These are phyloP conservation scores for Lamellibrachia satsuma DNA, from an alignment of 2,888 invertebrate species.

Conservation along the genomic window DNA sequence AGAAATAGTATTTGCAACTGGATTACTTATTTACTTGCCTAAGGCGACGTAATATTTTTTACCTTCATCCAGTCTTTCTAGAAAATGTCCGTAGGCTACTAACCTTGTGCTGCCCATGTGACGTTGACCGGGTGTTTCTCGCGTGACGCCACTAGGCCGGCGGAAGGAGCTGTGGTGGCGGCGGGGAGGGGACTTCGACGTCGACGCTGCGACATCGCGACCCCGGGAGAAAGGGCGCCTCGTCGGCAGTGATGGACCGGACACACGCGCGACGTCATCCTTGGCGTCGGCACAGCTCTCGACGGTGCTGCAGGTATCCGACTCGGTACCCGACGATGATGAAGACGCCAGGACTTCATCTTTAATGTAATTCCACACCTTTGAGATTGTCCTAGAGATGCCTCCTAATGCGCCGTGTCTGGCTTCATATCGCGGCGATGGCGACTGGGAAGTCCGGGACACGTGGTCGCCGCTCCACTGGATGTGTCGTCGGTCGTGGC, in stretches of 20 bases:
- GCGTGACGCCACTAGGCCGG: background rate
- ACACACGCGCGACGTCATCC: background rate
- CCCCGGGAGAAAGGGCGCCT: background rate
- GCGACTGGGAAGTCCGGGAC: too few species aligned
- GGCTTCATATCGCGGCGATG: background rate
- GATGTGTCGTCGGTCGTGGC: background rate
- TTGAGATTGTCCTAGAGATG: background rate
- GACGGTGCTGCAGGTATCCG: background rate
- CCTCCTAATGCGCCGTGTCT: background rate
- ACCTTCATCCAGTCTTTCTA: too few species aligned
- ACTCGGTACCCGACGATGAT: background rate
- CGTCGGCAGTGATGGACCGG: background rate
- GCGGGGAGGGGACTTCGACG: background rate
- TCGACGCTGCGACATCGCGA: background rate
- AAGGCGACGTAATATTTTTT: too few species aligned
- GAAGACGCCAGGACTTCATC: background rate
- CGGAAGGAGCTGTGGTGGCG: background rate
- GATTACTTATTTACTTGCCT: too few species aligned
- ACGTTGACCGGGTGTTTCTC: background rate
- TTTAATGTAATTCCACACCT: background rate
- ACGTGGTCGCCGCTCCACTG: background rate
- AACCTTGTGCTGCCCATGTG: background rate
- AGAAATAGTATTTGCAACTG: background rate
- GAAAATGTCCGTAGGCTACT: background rate
- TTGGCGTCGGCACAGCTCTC: background rate